Base-by-base conservation (phyloP, 1,140 invertebrate species). In the Panagrolaimus sp. region DNA sequence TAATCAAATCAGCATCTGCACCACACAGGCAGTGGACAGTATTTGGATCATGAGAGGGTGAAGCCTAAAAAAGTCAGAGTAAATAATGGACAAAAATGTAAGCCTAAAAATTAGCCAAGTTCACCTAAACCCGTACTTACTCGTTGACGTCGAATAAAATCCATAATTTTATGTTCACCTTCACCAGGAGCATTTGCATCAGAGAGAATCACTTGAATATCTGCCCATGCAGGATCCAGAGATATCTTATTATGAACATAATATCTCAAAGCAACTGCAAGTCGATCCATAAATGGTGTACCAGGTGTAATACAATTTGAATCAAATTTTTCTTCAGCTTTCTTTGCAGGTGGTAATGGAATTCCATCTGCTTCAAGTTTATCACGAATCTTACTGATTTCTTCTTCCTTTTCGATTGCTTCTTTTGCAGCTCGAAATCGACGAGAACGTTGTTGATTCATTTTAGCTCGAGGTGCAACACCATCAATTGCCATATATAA, bases 401-500 rank as follows among this genome's bases (percentile, higher is more conserved):
- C 92, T 52, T 89, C 87, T 63, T 90, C 88, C 84, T 98, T 98
- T 84, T 98, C 96, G 28, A 85, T 86, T 5, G 90, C 88, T 86
- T 99, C 96, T 84, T 98, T 98, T 0, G 94, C 92, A 0, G 95
- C 94, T 45, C 96, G 87, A 83, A 99, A 99, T 78, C 96, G 87
- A 74, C 96, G 87, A 17, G 94, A 98, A 76, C 96, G 86, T 84
- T 99, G 96, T 83, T 99, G 96, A 85, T 99, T 99, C 96, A 99
- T 99, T 87, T 82, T 82, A 10, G 80, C 80, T 63, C 80, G 48
- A n/a, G 80, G 80, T 84, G 91, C 90, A 73, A 98, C 96, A 73
- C 96, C 96, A 87, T 99, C 96, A 85, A 99, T 97, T 58, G 96
- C 96, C 95, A 99, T 98, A 84, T 98, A 99, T 52, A 99, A 85